Evolutionary conservation across 1,140 invertebrate genomes (phyloP), one percentile per base, ranked within the genome.

Genomic region (Ctenoplectra terminalis): DNA sequence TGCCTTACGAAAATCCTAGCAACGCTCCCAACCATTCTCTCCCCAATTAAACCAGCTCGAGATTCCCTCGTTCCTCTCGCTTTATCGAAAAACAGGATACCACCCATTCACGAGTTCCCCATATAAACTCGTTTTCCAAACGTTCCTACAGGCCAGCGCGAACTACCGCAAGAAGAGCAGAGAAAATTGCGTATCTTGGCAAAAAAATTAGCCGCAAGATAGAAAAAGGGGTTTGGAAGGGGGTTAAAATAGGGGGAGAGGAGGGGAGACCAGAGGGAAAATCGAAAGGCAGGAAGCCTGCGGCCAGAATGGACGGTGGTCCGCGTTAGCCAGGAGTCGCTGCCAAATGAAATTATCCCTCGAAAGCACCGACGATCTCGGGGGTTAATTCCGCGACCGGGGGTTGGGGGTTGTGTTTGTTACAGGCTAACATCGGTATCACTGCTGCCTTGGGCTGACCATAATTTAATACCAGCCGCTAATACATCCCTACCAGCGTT

Each of bases 301-400:
- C 31, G 56, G 82, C 46, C 43, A 82, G 74, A 79, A 74, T 70
- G 54, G 82, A 69, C 77, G 69, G 70, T 80, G 69, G 77, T 43
- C 46, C 77, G 29, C 50, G 69, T 63, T 63, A 64, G 69, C 78
- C 78, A 78, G 83, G 46, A 89, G 60, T 56, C 71, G 84, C 83
- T 89, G 90, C 92, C 92, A 93, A 93, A 92, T 92, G 91, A 92
- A 93, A 93, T 93, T 92, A 93, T 89, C 92, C 86, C 85, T 87
- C 86, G 90, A 76, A 89, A 89, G 69, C 89, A 82, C 82, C 52
- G 84, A 83, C 88, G 83, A 89, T 90, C 84, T 87, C 89, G 85
- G 83, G 88, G 86, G 89, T 90, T 92, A 90, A 92, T 91, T 91
- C 85, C 90, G 82, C 73, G 74, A 81, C 71, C 72, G 80, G 83